phyloP scores from a whole-genome alignment of 1,140 invertebrate species.

The Arctopsyche grandis region DNA sequence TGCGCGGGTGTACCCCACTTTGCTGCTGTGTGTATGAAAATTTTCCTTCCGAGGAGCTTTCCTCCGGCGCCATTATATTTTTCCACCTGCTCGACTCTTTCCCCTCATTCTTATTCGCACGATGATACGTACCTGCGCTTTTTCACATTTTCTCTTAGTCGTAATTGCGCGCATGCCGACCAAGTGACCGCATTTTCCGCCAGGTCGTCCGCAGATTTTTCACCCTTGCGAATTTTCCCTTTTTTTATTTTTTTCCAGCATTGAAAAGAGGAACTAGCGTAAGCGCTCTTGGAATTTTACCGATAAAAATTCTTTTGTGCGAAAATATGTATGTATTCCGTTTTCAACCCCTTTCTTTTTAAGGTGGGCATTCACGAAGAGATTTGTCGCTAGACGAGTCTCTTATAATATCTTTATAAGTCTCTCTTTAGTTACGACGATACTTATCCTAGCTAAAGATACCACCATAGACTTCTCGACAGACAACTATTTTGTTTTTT shows the following conservation, averaged over 20 bases:
- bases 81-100: background rate
- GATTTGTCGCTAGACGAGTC: too few species aligned
- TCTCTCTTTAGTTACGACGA: too few species aligned
- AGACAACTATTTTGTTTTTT: too few species aligned
- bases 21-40: background rate
- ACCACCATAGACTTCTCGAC: too few species aligned
- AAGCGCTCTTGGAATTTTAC: background rate
- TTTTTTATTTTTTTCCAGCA: background rate
- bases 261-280: background rate
- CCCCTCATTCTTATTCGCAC: background rate
- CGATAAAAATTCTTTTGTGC: background rate
- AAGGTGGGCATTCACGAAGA: too few species aligned
- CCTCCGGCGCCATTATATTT: constrained; percentile 10
- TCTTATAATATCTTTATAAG: too few species aligned
- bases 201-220: background rate
- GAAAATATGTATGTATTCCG: too few species aligned
- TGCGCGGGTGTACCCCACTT: background rate
- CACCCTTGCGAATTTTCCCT: background rate
- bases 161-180: constrained; percentile 15
- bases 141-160: background rate
- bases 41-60: background rate
- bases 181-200: constrained; percentile 21
- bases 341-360: too few species aligned
- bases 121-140: background rate
- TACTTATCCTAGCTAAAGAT: too few species aligned